Evolutionary conservation across 2,113 vertebrate species (phyloP).

Genomic region (Takifugu bimaculatus): DNA sequence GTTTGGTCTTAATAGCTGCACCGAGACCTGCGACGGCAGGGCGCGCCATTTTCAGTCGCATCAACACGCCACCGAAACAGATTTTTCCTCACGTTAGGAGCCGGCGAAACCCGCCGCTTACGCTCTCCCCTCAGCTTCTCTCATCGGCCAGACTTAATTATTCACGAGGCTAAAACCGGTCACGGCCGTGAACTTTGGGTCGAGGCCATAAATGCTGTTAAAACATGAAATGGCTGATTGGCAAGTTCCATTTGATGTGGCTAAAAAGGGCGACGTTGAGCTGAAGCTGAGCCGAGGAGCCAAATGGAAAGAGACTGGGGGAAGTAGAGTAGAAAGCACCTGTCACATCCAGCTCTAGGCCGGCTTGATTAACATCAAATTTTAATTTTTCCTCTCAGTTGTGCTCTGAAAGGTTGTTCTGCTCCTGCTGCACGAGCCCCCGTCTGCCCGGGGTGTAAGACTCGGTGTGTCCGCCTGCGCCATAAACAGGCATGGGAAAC

Average conservation of each 20-base stretch:
- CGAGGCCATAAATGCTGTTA: conserved; percentile 58
- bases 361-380: conserved; percentile 99
- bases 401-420: conserved; percentile 74
- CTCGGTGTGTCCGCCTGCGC: conserved; percentile 11
- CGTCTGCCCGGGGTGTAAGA: conserved; percentile 22
- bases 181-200: conserved; percentile 43
- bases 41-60: too few species aligned
- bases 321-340: conserved; percentile 98
- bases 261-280: conserved; percentile 76
- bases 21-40: not conserved
- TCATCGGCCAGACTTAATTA: conserved; percentile 53
- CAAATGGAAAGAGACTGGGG: conserved; percentile 91
- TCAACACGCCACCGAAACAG: not conserved
- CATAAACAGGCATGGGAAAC: too few species aligned
- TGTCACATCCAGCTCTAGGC: conserved; percentile 92
- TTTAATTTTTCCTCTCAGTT: conserved; percentile 92
- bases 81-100: conserved; percentile 17
- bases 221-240: conserved; percentile 72
- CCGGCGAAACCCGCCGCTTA: conserved; percentile 35
- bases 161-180: conserved; percentile 46
- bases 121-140: conserved; percentile 31
- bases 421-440: conserved; percentile 37
- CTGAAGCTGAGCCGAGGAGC: conserved; percentile 45
- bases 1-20: not conserved
- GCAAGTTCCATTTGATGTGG: conserved; percentile 74